These are phyloP conservation scores for Syritta pipiens DNA, from an alignment of 2,888 invertebrate genomes.

Conservation along the genomic window DNA sequence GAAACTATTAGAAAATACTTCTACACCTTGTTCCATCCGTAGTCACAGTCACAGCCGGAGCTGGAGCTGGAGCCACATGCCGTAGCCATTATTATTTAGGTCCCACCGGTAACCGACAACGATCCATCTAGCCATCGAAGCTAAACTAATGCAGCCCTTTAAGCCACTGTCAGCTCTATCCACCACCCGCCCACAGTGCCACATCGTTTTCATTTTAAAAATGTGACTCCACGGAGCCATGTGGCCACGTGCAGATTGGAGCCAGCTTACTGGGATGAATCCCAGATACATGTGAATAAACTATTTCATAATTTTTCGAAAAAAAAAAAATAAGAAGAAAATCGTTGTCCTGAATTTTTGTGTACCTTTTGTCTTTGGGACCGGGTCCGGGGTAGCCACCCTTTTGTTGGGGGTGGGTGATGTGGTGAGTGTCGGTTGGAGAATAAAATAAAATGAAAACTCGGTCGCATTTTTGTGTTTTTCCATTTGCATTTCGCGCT, in stretches of 20 bases:
- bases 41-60: too few species aligned
- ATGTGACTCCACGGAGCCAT: not conserved
- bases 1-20: not conserved
- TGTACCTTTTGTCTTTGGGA: constrained; percentile 18
- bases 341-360: constrained; percentile 35
- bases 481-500: constrained; percentile 30
- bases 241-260: constrained; percentile 2
- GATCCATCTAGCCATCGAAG: constrained; percentile 60
- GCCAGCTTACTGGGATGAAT: constrained; percentile 20
- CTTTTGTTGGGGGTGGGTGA: not conserved
- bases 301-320: constrained; percentile 58
- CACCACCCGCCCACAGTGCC: not conserved
- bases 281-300: constrained; percentile 22
- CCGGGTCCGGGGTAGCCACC: too few species aligned
- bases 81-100: constrained; percentile 46
- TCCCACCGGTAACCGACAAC: constrained; percentile 32
- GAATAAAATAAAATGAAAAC: not conserved
- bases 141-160: constrained; percentile 40
- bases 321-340: too few species aligned
- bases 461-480: constrained; percentile 40
- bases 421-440: constrained; percentile 27
- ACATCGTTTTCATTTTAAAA: constrained; percentile 2
- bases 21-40: constrained; percentile 17
- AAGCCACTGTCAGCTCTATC: not conserved
- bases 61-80: too few species aligned